These are phyloP conservation scores for Barypeithes pellucidus DNA, from an alignment of 2,888 invertebrate genomes.

Conservation along the genomic window DNA sequence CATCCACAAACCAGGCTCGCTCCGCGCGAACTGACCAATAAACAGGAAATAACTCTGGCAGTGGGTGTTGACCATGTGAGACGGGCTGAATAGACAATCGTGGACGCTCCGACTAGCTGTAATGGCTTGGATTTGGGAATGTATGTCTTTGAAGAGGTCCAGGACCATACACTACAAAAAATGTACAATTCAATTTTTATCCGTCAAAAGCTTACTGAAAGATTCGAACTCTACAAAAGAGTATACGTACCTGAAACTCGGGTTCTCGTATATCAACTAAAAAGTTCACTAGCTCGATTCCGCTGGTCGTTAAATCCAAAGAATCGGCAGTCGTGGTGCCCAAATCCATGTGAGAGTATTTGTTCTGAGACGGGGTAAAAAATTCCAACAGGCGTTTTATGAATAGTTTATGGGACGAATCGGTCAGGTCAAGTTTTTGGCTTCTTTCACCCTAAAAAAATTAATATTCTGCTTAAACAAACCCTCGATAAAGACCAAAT, in stretches of 20 bases:
- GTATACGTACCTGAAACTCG: conserved; percentile 59
- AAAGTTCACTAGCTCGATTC: conserved; percentile 84
- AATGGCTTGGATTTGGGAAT: conserved; percentile 82
- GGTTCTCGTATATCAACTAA: conserved; percentile 71
- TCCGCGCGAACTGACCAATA: conserved; percentile 88
- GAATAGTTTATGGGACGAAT: conserved; percentile 79
- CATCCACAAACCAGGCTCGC: conserved; percentile 78
- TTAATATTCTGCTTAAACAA: too few relatives aligned
- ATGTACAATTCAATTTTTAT: conserved; percentile 2
- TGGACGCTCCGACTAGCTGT: conserved; percentile 84
- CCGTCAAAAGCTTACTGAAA: neutral
- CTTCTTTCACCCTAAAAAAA: conserved; percentile 59
- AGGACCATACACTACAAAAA: conserved; percentile 75
- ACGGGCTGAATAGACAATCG: conserved; percentile 90
- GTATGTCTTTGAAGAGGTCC: conserved; percentile 87
- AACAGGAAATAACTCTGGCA: conserved; percentile 96
- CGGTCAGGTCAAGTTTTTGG: conserved; percentile 73
- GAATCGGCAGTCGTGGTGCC: conserved; percentile 74
- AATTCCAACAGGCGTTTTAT: conserved; percentile 87
- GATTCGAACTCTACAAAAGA: too few relatives aligned
- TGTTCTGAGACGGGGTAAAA: conserved; percentile 89
- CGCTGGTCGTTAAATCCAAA: conserved; percentile 78
- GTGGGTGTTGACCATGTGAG: conserved; percentile 90
- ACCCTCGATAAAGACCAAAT: too few relatives aligned
- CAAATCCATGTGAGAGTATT: conserved; percentile 89